Percentiles rank a stretch among this genome's conserved stretches.
phyloP scores from a whole-genome alignment of 1,140 invertebrate genomes.

The Caenorhabditis briggsae region DNA sequence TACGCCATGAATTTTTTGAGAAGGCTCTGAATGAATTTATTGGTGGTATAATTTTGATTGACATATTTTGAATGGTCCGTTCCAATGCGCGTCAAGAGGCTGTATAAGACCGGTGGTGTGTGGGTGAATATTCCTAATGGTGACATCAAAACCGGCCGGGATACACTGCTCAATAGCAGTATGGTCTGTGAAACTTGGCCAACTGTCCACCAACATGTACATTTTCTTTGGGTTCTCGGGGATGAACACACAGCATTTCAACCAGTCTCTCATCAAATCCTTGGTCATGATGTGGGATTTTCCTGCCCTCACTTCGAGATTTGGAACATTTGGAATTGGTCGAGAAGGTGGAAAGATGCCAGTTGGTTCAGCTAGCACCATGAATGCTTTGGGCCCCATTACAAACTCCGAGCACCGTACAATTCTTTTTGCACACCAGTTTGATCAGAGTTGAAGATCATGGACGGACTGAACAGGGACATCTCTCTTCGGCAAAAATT shows the following conservation, averaged over 20 bases:
- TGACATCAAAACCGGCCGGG: not conserved
- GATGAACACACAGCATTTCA: not conserved
- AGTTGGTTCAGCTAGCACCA: not conserved
- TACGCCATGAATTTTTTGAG: not conserved
- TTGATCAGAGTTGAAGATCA: not conserved
- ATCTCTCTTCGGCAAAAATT: not conserved
- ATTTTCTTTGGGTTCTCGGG: not conserved
- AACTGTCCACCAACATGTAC: conserved; percentile 5
- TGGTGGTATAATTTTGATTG: not conserved
- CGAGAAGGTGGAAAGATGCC: not conserved
- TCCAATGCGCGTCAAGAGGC: conserved; percentile 1
- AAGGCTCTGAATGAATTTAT: not conserved
- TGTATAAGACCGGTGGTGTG: not conserved
- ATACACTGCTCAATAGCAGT: not conserved
- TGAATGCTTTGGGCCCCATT: not conserved
- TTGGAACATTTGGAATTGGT: not conserved
- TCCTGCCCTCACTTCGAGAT: not conserved
- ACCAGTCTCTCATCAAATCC: conserved; percentile 6
- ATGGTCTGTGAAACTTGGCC: conserved; percentile 1
- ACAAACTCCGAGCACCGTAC: not conserved
- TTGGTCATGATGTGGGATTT: conserved; percentile 4
- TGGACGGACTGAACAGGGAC: not conserved
- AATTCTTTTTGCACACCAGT: conserved; percentile 4
- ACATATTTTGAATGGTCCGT: conserved; percentile 4
- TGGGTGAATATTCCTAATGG: conserved; percentile 2